phyloP scores from a whole-genome alignment of 2,797 vertebrate species.

The Sylvilagus floridanus region DNA sequence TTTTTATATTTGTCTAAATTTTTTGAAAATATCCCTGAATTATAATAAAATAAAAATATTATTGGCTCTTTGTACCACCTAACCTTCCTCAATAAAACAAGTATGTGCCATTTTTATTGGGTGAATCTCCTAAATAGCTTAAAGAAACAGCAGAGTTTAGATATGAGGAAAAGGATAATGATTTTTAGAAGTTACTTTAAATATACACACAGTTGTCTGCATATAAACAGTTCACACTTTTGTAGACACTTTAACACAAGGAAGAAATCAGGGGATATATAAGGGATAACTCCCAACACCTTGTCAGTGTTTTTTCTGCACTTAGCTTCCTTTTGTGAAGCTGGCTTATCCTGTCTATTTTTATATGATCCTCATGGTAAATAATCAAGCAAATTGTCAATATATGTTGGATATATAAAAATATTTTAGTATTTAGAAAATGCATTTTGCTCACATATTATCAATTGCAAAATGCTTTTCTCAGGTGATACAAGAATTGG shows the following conservation, averaged over 20 bases:
- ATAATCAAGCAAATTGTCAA: background rate
- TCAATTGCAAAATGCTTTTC: conserved; percentile 27
- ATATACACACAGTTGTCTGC: background rate
- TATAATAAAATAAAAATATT: background rate
- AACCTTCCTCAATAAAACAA: background rate
- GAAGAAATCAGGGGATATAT: background rate
- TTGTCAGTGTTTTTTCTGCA: background rate
- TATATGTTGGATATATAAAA: background rate
- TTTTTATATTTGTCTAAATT: background rate
- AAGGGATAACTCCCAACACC: background rate
- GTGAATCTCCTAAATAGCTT: background rate
- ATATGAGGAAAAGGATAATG: background rate
- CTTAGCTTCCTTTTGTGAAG: background rate
- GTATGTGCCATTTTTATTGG: background rate
- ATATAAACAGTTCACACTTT: background rate
- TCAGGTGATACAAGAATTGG: conserved; percentile 36
- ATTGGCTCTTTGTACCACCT: background rate
- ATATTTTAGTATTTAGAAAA: background rate
- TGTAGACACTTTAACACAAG: background rate
- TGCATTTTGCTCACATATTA: background rate
- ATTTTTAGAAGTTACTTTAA: background rate
- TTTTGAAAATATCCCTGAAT: background rate
- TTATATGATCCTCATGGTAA: background rate
- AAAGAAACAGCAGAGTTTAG: background rate
- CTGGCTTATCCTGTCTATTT: background rate